A percentile compares a stretch with the other conserved stretches of the same genome.
These are phyloP conservation scores for Orthosia cruda DNA, from an alignment of 2,888 invertebrate species.

Conservation along the genomic window DNA sequence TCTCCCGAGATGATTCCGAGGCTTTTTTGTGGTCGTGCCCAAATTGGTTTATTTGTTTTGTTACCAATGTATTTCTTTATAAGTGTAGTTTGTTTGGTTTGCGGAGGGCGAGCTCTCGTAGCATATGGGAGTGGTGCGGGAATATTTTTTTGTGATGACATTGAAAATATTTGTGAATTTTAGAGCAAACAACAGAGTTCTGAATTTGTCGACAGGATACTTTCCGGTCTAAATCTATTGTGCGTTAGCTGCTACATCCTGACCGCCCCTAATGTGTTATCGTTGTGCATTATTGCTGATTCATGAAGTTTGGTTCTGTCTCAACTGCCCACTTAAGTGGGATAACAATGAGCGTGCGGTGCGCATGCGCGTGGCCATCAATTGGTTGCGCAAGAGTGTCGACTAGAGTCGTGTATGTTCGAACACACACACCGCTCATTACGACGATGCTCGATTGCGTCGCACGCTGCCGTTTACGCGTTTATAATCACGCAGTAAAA, in stretches of 20 bases:
- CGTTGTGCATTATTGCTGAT: slow-evolving; percentile 74
- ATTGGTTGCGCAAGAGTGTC: slow-evolving; percentile 67
- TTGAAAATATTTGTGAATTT: slow-evolving; percentile 70
- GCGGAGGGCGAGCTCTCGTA: slow-evolving; percentile 80
- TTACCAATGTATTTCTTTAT: slow-evolving; percentile 87
- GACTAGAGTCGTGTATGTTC: slow-evolving; percentile 47
- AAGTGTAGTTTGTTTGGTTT: slow-evolving; percentile 86
- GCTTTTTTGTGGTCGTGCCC: slow-evolving; percentile 85
- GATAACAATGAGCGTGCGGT: slow-evolving; percentile 73
- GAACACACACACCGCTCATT: slow-evolving; percentile 67
- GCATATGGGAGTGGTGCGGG: slow-evolving; percentile 78
- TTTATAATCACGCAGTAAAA: slow-evolving; percentile 65
- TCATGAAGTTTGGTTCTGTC: slow-evolving; percentile 74
- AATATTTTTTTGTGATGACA: slow-evolving; percentile 60
- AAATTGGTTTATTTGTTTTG: slow-evolving; percentile 91
- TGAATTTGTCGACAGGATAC: slow-evolving; percentile 67
- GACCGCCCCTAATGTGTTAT: slow-evolving; percentile 79
- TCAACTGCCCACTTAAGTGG: slow-evolving; percentile 76
- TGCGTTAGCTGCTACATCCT: slow-evolving; percentile 64
- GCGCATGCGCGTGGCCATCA: slow-evolving; percentile 59
- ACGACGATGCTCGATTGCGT: slow-evolving; percentile 67
- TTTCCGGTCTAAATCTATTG: slow-evolving; percentile 70
- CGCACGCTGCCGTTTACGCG: slow-evolving; percentile 66
- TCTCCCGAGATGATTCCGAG: slow-evolving; percentile 80
- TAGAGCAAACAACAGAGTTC: slow-evolving; percentile 66